phyloP scores from a whole-genome alignment of 2,888 invertebrate species.

The Scaptomyza cyrtandrae region DNA sequence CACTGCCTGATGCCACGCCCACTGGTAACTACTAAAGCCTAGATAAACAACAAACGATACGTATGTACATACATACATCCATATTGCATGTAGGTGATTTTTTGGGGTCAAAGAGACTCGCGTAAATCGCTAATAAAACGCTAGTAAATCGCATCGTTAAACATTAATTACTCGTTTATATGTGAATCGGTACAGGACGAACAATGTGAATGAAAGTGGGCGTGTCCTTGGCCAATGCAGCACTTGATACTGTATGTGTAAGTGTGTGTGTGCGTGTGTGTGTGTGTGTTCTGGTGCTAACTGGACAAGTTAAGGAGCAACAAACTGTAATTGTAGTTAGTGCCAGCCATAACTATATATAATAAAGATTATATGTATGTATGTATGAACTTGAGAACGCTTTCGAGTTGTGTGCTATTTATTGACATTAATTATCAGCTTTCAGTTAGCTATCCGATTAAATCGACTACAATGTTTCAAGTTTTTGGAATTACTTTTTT shows the following conservation, averaged over 20 bases:
- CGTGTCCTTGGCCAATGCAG: slow-evolving; percentile 20
- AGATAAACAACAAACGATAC: not conserved
- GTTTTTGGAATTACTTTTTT: slow-evolving; percentile 1
- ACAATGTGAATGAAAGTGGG: slow-evolving; percentile 14
- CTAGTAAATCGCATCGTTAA: slow-evolving; percentile 60
- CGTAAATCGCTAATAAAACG: slow-evolving; percentile 56
- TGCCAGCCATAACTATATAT: slow-evolving; percentile 13
- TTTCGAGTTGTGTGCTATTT: slow-evolving; percentile 5
- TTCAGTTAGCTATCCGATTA: slow-evolving; percentile 10
- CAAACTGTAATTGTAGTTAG: slow-evolving; percentile 18
- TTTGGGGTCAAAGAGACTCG: slow-evolving; percentile 28
- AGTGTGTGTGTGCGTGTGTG: slow-evolving; percentile 6
- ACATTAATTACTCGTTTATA: slow-evolving; percentile 38
- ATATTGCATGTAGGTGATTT: slow-evolving; percentile 3
- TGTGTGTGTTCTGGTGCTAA: slow-evolving; percentile 1
- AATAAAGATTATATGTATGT: slow-evolving; percentile 20
- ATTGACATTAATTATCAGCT: slow-evolving; percentile 16
- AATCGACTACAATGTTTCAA: slow-evolving; percentile 4
- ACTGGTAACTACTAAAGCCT: not conserved
- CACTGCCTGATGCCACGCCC: slow-evolving; percentile 20
- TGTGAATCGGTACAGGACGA: slow-evolving; percentile 7
- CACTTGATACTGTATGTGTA: not conserved
- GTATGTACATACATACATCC: not conserved
- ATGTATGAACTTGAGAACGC: slow-evolving; percentile 5
- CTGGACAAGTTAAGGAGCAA: not conserved